Percentiles rank a stretch among this genome's conserved stretches.
Evolutionary conservation across 2,113 vertebrate genomes (phyloP).

Genomic region (Platysternon megacephalum): DNA sequence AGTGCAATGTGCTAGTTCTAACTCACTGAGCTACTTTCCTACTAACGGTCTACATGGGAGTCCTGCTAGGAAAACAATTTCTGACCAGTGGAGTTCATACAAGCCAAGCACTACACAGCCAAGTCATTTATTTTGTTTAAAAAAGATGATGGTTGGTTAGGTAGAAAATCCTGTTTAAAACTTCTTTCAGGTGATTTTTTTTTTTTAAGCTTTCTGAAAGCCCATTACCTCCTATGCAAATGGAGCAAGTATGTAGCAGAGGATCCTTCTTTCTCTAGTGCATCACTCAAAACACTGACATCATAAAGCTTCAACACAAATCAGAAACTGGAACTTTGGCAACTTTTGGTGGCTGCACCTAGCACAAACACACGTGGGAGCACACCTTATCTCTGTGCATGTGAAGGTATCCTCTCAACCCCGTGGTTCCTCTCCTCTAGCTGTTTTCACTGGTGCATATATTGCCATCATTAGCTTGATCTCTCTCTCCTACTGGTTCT

Average conservation of each 20-base stretch:
- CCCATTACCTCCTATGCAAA: not conserved
- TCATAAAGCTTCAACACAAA: not conserved
- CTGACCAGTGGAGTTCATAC: not conserved
- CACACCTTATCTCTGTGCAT: not conserved
- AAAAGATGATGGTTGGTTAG: too few species aligned
- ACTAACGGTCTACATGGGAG: not conserved
- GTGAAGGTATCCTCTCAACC: not conserved
- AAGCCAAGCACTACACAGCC: not conserved
- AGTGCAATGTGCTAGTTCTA: not conserved
- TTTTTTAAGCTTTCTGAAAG: not conserved
- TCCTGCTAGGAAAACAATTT: not conserved
- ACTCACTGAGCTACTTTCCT: not conserved
- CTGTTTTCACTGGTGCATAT: not conserved
- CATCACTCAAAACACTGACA: not conserved
- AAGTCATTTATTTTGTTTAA: rapidly evolving
- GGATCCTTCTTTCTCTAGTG: rapidly evolving
- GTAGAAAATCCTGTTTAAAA: not conserved
- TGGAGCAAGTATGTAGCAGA: not conserved
- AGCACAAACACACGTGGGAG: not conserved
- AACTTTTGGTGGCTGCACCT: not conserved
- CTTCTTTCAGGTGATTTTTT: not conserved
- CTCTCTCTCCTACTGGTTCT: not conserved
- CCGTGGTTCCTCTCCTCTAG: too few species aligned
- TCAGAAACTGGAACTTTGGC: not conserved
- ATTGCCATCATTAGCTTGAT: too few species aligned